phyloP scores from a whole-genome alignment of 2,113 vertebrate species.

The Solenodon paradoxus region DNA sequence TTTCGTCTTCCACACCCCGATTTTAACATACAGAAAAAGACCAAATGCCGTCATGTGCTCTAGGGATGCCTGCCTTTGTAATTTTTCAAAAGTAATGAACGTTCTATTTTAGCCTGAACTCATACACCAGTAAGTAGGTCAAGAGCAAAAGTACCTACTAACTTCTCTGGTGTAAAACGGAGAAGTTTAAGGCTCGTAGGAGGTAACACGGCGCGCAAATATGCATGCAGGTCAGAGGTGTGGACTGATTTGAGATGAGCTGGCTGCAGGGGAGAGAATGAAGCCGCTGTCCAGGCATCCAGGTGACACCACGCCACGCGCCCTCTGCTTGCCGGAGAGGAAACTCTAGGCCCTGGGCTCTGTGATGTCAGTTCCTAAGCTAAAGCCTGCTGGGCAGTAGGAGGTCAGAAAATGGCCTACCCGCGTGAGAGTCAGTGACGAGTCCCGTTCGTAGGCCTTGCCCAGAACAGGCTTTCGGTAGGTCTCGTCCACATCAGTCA shows the following conservation, averaged over 20 bases:
- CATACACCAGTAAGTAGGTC: neutral
- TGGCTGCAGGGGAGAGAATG: neutral
- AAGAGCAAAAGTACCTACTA: conserved; percentile 6
- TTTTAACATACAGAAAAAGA: neutral
- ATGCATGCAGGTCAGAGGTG: neutral
- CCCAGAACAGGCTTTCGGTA: conserved; percentile 95
- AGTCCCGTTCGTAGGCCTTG: conserved; percentile 93
- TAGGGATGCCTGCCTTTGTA: neutral
- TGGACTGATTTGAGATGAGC: neutral
- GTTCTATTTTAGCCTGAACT: conserved; percentile 4
- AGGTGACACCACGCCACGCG: too few species aligned
- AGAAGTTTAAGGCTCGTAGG: neutral
- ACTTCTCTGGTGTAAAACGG: neutral
- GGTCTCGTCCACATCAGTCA: conserved; percentile 98
- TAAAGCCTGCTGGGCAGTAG: neutral
- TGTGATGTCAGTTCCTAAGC: neutral
- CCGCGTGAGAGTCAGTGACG: conserved; percentile 91
- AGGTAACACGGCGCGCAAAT: neutral
- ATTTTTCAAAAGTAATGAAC: neutral
- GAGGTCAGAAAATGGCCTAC: conserved; percentile 78
- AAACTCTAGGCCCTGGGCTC: neutral
- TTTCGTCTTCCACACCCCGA: neutral
- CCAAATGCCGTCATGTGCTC: neutral
- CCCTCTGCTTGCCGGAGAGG: neutral
- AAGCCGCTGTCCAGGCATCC: neutral